Percentiles rank a stretch among this genome's conserved stretches.
Evolutionary conservation across 2,113 vertebrate genomes (phyloP).

Genomic region (Capreolus pygargus): DNA sequence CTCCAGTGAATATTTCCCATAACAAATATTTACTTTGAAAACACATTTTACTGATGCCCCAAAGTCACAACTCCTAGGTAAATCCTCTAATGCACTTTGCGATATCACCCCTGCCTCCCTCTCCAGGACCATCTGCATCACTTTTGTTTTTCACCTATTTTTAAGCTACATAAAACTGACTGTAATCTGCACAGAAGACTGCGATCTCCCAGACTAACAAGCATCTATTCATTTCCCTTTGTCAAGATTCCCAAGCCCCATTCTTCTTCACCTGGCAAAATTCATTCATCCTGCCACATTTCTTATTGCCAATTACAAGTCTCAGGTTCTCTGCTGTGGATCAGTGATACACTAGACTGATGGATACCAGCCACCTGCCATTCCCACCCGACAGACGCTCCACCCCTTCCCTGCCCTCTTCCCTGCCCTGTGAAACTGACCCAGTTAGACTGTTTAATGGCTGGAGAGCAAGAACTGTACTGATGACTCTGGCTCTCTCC

Average conservation of each 20-base stretch:
- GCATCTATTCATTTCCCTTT: neutral
- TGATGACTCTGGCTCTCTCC: neutral
- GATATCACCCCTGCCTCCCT: neutral
- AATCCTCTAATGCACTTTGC: neutral
- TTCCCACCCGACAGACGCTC: neutral
- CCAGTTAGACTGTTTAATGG: neutral
- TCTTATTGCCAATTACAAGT: neutral
- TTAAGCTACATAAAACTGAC: neutral
- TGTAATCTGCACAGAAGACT: neutral
- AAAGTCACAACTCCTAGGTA: neutral
- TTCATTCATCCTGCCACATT: neutral
- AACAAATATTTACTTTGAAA: neutral
- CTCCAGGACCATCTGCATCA: neutral
- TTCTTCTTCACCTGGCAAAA: neutral
- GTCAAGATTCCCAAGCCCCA: neutral
- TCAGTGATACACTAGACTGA: too few species aligned
- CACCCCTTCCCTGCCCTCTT: neutral
- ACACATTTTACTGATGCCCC: neutral
- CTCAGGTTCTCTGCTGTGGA: neutral
- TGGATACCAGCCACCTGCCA: neutral
- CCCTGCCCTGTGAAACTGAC: neutral
- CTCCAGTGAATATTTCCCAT: neutral
- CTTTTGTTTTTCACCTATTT: neutral
- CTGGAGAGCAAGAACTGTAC: neutral
- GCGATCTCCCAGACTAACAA: neutral